Evolutionary conservation across 2,113 vertebrate species (phyloP).

Genomic region (Percina caprodes): DNA sequence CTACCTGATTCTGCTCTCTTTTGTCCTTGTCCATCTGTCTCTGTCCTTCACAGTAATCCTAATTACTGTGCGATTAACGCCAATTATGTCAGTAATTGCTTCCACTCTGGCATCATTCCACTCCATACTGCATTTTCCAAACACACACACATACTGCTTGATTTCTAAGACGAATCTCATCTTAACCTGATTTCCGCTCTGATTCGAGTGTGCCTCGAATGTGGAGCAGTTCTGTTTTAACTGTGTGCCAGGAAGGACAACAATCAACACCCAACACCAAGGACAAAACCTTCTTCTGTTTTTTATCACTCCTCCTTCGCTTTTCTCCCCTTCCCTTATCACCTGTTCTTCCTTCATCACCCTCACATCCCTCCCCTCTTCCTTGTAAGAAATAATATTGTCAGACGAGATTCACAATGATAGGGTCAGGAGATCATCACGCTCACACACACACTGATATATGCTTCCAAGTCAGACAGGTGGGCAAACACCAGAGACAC

Average conservation of each 20-base stretch:
- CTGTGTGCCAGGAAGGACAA: neutral
- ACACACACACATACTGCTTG: neutral
- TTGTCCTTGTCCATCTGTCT: constrained; percentile 11
- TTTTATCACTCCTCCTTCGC: neutral
- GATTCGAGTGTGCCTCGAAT: neutral
- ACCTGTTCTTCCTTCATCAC: neutral
- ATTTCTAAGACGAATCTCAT: neutral
- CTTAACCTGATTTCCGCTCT: neutral
- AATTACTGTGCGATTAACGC: constrained; percentile 26
- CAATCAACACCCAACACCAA: neutral
- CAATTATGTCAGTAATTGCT: constrained; percentile 51
- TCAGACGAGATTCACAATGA: constrained; percentile 17
- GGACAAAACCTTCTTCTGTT: constrained; percentile 5
- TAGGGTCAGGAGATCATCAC: constrained; percentile 33
- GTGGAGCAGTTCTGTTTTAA: neutral
- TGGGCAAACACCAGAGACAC: neutral
- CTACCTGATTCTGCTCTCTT: neutral
- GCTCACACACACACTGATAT: neutral
- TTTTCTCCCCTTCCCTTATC: neutral
- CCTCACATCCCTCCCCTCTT: neutral
- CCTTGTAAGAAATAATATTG: neutral
- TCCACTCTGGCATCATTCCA: constrained; percentile 39
- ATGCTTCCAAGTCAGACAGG: constrained; percentile 15
- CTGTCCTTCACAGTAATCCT: constrained; percentile 15
- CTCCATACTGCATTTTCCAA: neutral